Base-by-base conservation (phyloP, 2,888 invertebrate genomes). In the Cryptocephalus moraei region DNA sequence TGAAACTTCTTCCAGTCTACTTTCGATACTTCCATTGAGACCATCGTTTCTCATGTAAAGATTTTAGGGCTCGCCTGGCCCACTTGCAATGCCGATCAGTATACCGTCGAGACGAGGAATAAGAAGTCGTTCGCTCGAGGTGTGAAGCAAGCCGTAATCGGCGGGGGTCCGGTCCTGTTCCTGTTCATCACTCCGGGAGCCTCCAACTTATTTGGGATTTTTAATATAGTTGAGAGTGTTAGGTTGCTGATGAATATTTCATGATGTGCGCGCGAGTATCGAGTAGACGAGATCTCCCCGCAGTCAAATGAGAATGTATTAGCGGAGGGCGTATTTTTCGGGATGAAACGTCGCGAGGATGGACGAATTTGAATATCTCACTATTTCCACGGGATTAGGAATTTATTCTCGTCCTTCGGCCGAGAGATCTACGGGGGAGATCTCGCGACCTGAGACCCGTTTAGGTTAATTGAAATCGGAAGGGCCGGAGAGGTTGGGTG, bases 181-280 rank as follows among this genome's bases (percentile, higher is more conserved):
- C 50, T 55, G 54, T 56, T 58, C 60, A 60, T 60, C 58, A 56
- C 61, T 51, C 50, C 55, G 53, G 58, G 56, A 56, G 54, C 61
- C 56, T 56, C 60, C 63, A 64, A 67, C 64, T 68, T 69, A 69
- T 69, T 69, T 69, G 66, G 66, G 68, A 66, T 68, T 70, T 71
- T 70, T 71, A 70, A 70, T 70, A 71, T 69, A 68, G 67, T 63
- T 64, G 66, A 69, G 66, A 68, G 69, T 67, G 67, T 69, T 67
- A 63, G 66, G 62, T 63, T 61, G 59, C 62, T 68, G 67, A 71
- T 71, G 71, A 71, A 71, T 71, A 71, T 70, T 70, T 70, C 71
- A 71, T 71, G 71, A 70, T 68, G 66, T 67, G 65, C 66, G 64
- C 62, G 63, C 59, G 64, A 61, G 65, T 66, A 67, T 65, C 65